Evolutionary conservation across 2,888 invertebrate genomes (phyloP), one percentile per base, ranked within the genome.

Genomic region (Acleris cristana): DNA sequence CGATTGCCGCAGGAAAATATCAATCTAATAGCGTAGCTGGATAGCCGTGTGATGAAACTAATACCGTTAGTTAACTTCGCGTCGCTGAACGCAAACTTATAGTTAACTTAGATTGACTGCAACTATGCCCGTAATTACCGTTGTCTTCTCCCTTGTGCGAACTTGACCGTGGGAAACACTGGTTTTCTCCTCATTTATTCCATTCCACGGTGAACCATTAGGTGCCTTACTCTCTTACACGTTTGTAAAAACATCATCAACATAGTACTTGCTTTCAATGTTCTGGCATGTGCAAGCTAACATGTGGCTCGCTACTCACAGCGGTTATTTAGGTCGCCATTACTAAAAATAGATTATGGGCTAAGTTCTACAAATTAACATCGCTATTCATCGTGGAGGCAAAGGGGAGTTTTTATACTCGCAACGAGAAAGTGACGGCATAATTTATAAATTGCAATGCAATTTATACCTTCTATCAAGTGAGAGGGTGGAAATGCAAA

Each of bases 131-230:
- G 67, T 71, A 69, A 71, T 71, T 65, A 68, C 65, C 64, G 64
- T 52, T 55, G 61, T 67, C 78, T 77, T 83, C 79, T 80, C 79
- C 73, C 78, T 76, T 79, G 76, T 78, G 78, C 74, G 73, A 79
- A 78, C 80, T 81, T 84, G 84, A 79, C 84, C 89, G 88, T 89
- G 89, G 83, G 89, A 89, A 88, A 64, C 30, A 76, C 76, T 76
- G 74, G 81, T 84, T 85, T 66, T 78, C 78, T 76, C 77, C 85
- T 84, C 82, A 76, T 83, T 85, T 86, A 85, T 86, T 86, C 85
- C 79, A 78, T 74, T 74, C 71, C 74, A 71, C 65, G 71, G 45
- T 45, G 16, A 34, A 34, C n/a, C 45, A 45, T 45, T 45, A 7
- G n/a, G 16, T 45, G n/a, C 3, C n/a, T 72, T 70, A 69, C 71